Conservation (phyloP, 2,888 invertebrate genomes). For the Machimus atricapillus region DNA sequence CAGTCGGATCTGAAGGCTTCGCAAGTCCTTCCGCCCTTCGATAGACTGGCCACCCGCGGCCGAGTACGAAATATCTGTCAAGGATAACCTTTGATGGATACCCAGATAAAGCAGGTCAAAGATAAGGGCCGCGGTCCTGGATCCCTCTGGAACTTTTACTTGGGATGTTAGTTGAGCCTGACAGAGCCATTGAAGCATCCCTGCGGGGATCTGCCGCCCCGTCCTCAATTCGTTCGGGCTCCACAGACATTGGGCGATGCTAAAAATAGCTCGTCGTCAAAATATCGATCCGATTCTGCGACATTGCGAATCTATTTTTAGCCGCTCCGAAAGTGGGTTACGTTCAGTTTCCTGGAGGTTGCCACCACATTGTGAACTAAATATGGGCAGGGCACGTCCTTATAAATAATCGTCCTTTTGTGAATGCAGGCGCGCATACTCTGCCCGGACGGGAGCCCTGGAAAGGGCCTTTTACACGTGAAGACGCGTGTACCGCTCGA, state of each 20-base stretch:
- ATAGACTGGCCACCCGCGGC: not conserved
- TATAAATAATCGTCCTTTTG: not conserved
- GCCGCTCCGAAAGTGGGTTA: slow-evolving; percentile 40
- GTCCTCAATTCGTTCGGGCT: not conserved
- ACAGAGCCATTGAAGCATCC: not conserved
- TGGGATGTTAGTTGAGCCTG: not conserved
- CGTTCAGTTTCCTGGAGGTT: not conserved
- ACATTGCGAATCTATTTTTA: slow-evolving; percentile 51
- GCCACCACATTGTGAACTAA: not conserved
- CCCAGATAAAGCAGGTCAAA: not conserved
- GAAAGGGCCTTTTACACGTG: not conserved
- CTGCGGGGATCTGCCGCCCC: not conserved
- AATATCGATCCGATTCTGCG: slow-evolving; percentile 51
- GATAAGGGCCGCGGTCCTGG: not conserved
- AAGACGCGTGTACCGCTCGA: not conserved
- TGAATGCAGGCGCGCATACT: not conserved
- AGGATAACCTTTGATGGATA: not conserved
- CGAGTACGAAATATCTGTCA: not conserved
- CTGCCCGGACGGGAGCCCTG: not conserved
- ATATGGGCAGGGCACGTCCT: not conserved
- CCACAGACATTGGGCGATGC: slow-evolving; percentile 31
- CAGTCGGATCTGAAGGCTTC: not conserved
- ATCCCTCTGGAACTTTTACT: not conserved
- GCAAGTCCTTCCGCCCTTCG: not conserved
- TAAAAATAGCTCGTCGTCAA: slow-evolving; percentile 51